phyloP scores from a whole-genome alignment of 1,140 invertebrate species.

The Trachymyrmex cornetzi region DNA sequence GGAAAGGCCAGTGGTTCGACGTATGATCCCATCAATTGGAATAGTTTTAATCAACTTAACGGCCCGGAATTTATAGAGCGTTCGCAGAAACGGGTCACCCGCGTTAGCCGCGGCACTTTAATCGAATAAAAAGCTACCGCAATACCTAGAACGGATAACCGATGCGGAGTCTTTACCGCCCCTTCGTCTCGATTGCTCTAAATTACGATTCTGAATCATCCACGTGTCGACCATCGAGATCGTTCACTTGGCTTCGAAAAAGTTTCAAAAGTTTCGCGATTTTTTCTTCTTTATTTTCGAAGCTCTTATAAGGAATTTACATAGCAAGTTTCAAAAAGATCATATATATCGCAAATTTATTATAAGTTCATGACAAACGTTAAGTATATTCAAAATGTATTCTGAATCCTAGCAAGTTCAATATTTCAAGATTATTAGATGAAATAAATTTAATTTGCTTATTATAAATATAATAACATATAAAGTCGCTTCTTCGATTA shows the following conservation, averaged over 20 bases:
- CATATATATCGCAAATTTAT: no score
- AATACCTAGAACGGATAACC: conserved; percentile 48
- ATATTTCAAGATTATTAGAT: no score
- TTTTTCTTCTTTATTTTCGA: background rate
- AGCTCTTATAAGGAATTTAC: background rate
- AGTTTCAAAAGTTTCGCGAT: background rate
- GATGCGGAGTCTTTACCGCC: background rate
- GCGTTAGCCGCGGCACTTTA: conserved; percentile 32
- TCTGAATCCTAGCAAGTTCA: no score
- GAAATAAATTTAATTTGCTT: no score
- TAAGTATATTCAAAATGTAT: no score
- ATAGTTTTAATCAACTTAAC: conserved; percentile 73
- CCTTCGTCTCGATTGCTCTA: background rate
- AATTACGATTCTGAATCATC: background rate
- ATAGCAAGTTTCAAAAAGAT: background rate
- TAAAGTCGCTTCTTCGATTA: no score
- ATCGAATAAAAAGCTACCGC: conserved; percentile 55
- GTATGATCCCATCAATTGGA: conserved; percentile 67
- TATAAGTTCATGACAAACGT: no score
- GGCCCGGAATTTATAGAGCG: conserved; percentile 68
- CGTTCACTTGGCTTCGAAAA: background rate
- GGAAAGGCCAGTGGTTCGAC: conserved; percentile 31
- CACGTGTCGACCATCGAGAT: background rate
- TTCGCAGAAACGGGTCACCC: conserved; percentile 63
- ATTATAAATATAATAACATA: no score